These are phyloP conservation scores for Otolemur garnettii DNA, from an alignment of 2,113 vertebrate species.

Conservation along the genomic window DNA sequence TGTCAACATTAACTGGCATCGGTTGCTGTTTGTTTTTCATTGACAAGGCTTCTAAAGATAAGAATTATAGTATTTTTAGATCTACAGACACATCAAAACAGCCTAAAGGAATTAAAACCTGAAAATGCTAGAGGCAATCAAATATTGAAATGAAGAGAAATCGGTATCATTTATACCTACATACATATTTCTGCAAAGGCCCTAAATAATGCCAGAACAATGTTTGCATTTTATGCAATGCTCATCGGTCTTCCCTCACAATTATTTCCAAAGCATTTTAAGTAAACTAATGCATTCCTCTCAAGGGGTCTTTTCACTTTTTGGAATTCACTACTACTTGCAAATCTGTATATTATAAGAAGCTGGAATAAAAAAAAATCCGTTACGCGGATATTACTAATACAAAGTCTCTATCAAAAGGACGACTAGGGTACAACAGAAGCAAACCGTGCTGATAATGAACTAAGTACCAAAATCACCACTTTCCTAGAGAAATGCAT, in stretches of 20 bases:
- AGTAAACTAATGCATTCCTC: slow-evolving; percentile 70
- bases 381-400: slow-evolving; percentile 12
- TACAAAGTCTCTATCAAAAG: slow-evolving; percentile 44
- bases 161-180: slow-evolving; percentile 66
- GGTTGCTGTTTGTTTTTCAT: slow-evolving; percentile 62
- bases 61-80: slow-evolving; percentile 70
- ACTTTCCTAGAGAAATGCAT: not conserved
- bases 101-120: slow-evolving; percentile 58
- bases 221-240: slow-evolving; percentile 65
- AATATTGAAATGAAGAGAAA: slow-evolving; percentile 73
- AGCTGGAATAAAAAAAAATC: slow-evolving; percentile 57
- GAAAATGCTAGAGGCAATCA: slow-evolving; percentile 71
- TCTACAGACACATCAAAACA: slow-evolving; percentile 73
- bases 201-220: slow-evolving; percentile 69
- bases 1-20: slow-evolving; percentile 76
- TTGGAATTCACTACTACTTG: slow-evolving; percentile 62
- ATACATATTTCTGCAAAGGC: slow-evolving; percentile 59
- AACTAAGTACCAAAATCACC: not conserved
- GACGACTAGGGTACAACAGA: slow-evolving; percentile 51
- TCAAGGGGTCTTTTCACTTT: slow-evolving; percentile 45
- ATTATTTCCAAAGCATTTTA: slow-evolving; percentile 84
- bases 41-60: slow-evolving; percentile 72
- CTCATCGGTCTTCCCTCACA: slow-evolving; percentile 66
- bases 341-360: slow-evolving; percentile 59
- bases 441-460: not conserved